These are phyloP conservation scores for Cynopterus sphinx DNA, from an alignment of 2,797 vertebrate species.

Conservation along the genomic window DNA sequence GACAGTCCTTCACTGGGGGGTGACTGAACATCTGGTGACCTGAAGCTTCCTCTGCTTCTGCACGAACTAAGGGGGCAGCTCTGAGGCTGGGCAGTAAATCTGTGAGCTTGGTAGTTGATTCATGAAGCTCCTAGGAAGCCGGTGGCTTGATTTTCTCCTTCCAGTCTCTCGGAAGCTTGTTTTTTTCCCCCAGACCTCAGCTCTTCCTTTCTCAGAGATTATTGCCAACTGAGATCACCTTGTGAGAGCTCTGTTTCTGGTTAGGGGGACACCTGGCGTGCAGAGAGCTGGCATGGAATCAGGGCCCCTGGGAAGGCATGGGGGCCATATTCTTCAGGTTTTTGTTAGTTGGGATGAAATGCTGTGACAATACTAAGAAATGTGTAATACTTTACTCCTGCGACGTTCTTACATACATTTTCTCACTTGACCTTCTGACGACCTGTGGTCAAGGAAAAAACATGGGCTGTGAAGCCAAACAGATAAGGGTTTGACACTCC, in stretches of 20 bases:
- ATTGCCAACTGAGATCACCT: not conserved
- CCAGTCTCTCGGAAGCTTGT: not conserved
- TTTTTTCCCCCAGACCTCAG: not conserved
- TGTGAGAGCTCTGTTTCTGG: not conserved
- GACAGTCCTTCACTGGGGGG: not conserved
- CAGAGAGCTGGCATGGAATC: not conserved
- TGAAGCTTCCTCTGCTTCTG: not conserved
- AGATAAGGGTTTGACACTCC: not conserved
- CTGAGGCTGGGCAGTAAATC: not conserved
- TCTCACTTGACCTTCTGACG: not conserved
- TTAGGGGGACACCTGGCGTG: not conserved
- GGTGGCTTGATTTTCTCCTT: not conserved
- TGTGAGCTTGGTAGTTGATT: not conserved
- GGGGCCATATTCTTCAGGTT: not conserved
- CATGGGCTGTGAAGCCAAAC: not conserved
- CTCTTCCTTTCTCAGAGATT: not conserved
- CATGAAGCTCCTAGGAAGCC: not conserved
- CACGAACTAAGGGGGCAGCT: not conserved
- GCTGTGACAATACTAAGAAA: not conserved
- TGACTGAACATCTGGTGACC: not conserved
- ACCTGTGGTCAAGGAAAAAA: not conserved
- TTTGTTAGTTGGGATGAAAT: not conserved
- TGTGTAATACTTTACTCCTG: not conserved
- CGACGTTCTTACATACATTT: not conserved
- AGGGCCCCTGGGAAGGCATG: not conserved